Evolutionary conservation across 2,113 vertebrate species (phyloP).

Genomic region (Callithrix jacchus): DNA sequence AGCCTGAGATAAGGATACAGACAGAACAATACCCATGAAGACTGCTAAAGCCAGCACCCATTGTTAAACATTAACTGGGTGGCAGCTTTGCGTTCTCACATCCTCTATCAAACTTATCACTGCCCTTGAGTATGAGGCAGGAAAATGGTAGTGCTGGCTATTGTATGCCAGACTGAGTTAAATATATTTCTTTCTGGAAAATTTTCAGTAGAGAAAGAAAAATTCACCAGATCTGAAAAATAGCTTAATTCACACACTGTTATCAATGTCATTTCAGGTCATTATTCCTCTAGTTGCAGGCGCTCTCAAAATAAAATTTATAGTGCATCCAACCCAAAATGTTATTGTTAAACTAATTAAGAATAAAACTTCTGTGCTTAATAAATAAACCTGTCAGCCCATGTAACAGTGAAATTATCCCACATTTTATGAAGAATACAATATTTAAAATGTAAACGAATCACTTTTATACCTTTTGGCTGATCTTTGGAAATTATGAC

Average conservation of each 20-base stretch:
- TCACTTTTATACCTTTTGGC: not conserved
- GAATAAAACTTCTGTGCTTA: not conserved
- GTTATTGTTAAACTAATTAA: not conserved
- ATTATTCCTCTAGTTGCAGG: too few species aligned
- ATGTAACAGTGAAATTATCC: not conserved
- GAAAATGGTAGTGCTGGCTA: accelerated
- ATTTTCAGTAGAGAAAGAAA: not conserved
- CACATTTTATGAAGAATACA: not conserved
- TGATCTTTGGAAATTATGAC: not conserved
- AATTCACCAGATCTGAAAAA: not conserved
- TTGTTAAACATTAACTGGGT: not conserved
- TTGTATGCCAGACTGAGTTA: not conserved
- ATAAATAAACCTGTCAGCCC: not conserved
- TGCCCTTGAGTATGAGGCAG: not conserved
- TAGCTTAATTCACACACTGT: not conserved
- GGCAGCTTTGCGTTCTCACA: not conserved
- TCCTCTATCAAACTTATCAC: not conserved
- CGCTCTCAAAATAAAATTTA: not conserved
- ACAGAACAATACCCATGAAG: not conserved
- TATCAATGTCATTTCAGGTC: not conserved
- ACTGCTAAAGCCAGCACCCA: not conserved
- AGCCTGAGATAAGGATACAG: not conserved
- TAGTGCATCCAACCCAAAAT: not conserved
- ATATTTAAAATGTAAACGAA: not conserved
- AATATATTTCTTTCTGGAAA: not conserved